phyloP scores from a whole-genome alignment of 2,888 invertebrate species.

The Brachyopa scutellaris region DNA sequence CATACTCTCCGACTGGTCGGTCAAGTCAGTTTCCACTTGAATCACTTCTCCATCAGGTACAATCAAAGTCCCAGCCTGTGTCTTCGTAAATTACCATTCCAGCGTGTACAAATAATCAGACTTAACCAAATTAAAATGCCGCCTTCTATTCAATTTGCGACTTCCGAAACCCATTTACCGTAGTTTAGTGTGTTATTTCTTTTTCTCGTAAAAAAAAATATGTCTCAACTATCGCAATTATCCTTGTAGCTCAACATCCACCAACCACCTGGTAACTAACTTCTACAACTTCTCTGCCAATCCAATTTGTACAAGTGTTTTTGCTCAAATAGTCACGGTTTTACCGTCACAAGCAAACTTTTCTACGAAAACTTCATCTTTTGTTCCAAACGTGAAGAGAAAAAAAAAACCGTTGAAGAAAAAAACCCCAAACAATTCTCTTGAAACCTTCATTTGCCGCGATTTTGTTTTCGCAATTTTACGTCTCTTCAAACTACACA shows the following conservation, averaged over 20 bases:
- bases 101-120: too few relatives aligned
- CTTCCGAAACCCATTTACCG: too few relatives aligned
- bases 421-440: slow-evolving; percentile 19
- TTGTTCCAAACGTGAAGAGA: slow-evolving; percentile 29
- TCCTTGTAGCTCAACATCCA: slow-evolving; percentile 38
- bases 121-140: too few relatives aligned
- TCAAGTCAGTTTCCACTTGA: too few relatives aligned
- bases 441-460: slow-evolving; percentile 64
- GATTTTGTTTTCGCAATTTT: slow-evolving; percentile 65
- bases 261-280: slow-evolving; percentile 38
- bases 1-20: too few relatives aligned
- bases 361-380: slow-evolving; percentile 56
- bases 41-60: too few relatives aligned
- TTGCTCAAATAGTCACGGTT: slow-evolving; percentile 69
- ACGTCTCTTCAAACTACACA: slow-evolving; percentile 44
- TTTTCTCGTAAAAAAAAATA: slow-evolving; percentile 10
- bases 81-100: too few relatives aligned
- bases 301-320: slow-evolving; percentile 70
- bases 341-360: slow-evolving; percentile 44
- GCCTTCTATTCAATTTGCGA: too few relatives aligned
- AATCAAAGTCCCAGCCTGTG: too few relatives aligned
- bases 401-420: neutral
- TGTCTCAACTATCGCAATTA: slow-evolving; percentile 59
- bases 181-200: too few relatives aligned
- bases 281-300: slow-evolving; percentile 14